phyloP scores from a whole-genome alignment of 1,140 invertebrate genomes.

The Bombus superbus region DNA sequence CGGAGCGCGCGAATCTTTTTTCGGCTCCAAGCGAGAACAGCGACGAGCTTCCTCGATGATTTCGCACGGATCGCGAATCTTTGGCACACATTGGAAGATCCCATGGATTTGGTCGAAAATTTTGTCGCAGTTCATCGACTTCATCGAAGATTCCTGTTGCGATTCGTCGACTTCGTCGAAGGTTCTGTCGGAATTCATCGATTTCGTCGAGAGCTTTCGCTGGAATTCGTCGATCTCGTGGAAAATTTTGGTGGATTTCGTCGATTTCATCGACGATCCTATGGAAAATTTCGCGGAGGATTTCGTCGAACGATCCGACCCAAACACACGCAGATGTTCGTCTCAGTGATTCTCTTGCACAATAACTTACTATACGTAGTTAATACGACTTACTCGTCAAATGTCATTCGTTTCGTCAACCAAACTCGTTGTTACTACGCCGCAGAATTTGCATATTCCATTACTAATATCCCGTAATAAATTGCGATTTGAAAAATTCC shows the following conservation, averaged over 20 bases:
- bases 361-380: neutral
- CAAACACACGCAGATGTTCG: too few species aligned
- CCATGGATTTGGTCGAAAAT: neutral
- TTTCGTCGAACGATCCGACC: constrained; percentile 40
- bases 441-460: too few species aligned
- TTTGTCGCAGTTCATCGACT: neutral
- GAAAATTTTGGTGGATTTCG: neutral
- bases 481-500: too few species aligned
- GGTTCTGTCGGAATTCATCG: neutral
- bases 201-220: constrained; percentile 39
- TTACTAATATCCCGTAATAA: too few species aligned
- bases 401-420: too few species aligned
- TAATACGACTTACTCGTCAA: too few species aligned
- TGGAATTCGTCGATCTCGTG: constrained; percentile 38
- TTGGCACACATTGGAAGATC: constrained; percentile 30
- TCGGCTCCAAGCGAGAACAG: neutral
- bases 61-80: neutral
- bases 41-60: neutral
- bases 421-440: too few species aligned
- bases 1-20: neutral
- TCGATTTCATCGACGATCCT: neutral
- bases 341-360: neutral
- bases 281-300: too few species aligned
- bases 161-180: neutral
- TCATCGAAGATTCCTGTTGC: neutral